Base-by-base conservation (phyloP, 2,888 invertebrate genomes). In the Matsumyia berberina region DNA sequence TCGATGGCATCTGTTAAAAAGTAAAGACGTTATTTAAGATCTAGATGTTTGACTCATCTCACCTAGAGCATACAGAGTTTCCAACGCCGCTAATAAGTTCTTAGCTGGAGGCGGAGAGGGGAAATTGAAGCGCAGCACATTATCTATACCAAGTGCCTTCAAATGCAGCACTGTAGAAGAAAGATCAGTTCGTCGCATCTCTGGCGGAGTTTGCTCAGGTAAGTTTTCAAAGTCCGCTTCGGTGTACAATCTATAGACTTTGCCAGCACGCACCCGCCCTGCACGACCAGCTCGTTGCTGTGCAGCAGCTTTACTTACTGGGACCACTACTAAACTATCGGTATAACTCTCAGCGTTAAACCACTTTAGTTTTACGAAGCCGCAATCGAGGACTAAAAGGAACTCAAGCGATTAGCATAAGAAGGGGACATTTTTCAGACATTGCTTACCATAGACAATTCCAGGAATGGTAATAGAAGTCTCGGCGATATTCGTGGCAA, bases 401-500 rank as follows among this genome's bases (percentile, higher is more conserved):
- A 77, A 55, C 51, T 35, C 67, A 33, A 39, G 4, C 2, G 17
- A 8, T 17, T 44, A 12, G 8, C 8, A 44, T 17, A 12, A 6
- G 2, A 2, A 42, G 12, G 8, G 7, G 42, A 15, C 1, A 17
- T 8, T 24, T 24, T 0, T 17, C 19, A 12, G 8, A 2, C 0
- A 0, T 29, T 46, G 86, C 90, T 92, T 92, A 97, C 97, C 97
- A 91, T 97, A 98, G 33, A 95, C 95, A 86, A 99, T 95, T 24
- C 98, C 98, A 3, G 96, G 95, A 88, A 99, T 98, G 0, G 99
- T 99, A 15, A 99, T 95, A 0, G 98, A 98, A 0, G 99, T 97
- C 92, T 99, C 99, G 0, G 99, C 99, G 66, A 99, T 96, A 90
- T 99, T 99, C 0, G 99, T 99, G 0, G 99, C 96, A 4, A 99